These are phyloP conservation scores for Rattus norvegicus DNA, from an alignment of 2,113 vertebrate genomes.

Conservation along the genomic window DNA sequence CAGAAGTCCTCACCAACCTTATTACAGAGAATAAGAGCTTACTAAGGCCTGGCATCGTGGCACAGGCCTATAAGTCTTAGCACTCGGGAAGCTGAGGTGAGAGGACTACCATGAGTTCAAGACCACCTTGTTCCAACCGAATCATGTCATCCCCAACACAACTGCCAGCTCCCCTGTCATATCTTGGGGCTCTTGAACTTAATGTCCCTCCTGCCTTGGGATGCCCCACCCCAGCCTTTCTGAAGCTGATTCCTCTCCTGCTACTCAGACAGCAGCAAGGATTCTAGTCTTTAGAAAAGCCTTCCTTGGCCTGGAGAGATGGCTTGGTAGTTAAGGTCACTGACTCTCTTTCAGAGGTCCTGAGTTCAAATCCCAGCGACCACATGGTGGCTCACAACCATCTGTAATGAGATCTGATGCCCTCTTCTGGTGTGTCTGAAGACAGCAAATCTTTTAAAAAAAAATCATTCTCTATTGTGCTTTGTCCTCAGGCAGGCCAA, in stretches of 20 bases:
- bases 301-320: not conserved
- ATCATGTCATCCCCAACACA: not conserved
- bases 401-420: too few relatives aligned
- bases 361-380: too few relatives aligned
- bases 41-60: not conserved
- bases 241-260: not conserved
- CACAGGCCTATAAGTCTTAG: not conserved
- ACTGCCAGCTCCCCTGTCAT: not conserved
- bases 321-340: too few relatives aligned
- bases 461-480: not conserved
- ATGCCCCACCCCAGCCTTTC: not conserved
- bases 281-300: not conserved
- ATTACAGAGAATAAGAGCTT: not conserved
- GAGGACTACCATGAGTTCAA: not conserved
- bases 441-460: not conserved
- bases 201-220: not conserved
- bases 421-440: too few relatives aligned
- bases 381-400: too few relatives aligned
- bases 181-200: not conserved
- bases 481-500: not conserved
- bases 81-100: not conserved
- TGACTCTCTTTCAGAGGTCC: too few relatives aligned
- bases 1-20: not conserved
- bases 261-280: not conserved
- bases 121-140: not conserved